Conservation (phyloP, 1,140 invertebrate species). For the Bombus breviceps region DNA sequence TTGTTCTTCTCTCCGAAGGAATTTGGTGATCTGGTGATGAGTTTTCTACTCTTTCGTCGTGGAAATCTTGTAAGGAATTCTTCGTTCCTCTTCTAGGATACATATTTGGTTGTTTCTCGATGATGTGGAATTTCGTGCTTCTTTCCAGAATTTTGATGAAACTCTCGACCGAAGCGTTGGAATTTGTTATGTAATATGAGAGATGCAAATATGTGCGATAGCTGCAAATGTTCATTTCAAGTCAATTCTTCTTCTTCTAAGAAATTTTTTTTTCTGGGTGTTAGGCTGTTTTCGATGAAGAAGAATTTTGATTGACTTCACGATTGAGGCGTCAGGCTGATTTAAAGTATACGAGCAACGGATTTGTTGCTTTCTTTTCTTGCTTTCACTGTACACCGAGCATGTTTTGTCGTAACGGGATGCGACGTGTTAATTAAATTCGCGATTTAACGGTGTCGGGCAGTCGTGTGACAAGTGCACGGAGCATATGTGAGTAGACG, state of each 20-base stretch:
- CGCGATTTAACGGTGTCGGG: slow-evolving; percentile 44
- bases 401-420: slow-evolving; percentile 25
- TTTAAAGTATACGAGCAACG: too few species aligned
- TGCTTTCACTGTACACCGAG: not conserved
- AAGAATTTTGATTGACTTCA: not conserved
- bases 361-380: not conserved
- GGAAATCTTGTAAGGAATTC: too few species aligned
- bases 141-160: not conserved
- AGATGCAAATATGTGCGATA: not conserved
- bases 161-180: not conserved
- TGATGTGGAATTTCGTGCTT: not conserved
- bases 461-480: slow-evolving; percentile 36
- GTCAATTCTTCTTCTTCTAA: not conserved
- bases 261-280: not conserved
- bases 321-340: not conserved
- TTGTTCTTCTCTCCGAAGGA: not conserved
- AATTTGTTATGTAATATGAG: not conserved
- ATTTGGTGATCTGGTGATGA: too few species aligned
- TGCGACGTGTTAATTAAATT: slow-evolving; percentile 49
- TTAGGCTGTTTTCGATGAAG: not conserved
- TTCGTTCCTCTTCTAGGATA: not conserved
- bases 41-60: too few species aligned
- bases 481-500: slow-evolving; percentile 16
- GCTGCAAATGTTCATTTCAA: not conserved
- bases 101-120: not conserved